Conservation (phyloP, 2,888 invertebrate genomes). For the Parnassius smintheus region DNA sequence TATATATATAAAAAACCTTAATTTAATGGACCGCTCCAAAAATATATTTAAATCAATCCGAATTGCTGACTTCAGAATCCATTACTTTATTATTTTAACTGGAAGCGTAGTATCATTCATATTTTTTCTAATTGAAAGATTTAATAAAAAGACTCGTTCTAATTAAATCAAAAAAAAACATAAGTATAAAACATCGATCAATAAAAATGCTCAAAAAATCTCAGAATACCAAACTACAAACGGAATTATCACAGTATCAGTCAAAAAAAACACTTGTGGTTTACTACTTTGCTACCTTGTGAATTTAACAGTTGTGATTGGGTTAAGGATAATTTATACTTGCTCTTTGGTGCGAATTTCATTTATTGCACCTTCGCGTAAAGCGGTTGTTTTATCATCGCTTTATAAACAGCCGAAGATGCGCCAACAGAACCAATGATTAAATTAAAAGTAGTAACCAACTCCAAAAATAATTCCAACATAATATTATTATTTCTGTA, state of each 20-base stretch:
- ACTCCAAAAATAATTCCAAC: too few relatives aligned
- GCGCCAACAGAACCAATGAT: conserved; percentile 98
- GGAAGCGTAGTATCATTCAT: conserved; percentile 44
- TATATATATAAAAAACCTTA: conserved; percentile 35
- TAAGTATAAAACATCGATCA: too few relatives aligned
- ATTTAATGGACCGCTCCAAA: conserved; percentile 24
- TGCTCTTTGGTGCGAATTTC: too few relatives aligned
- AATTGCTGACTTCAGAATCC: conserved; percentile 45
- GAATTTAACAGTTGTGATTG: too few relatives aligned
- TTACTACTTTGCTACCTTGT: too few relatives aligned
- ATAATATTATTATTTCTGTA: too few relatives aligned
- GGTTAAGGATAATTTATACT: too few relatives aligned
- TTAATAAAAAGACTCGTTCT: conserved; percentile 8
- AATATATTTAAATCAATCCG: conserved; percentile 35
- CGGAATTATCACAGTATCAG: too few relatives aligned
- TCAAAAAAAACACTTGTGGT: too few relatives aligned
- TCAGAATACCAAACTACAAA: too few relatives aligned
- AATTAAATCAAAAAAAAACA: neutral
- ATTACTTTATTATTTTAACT: conserved; percentile 42
- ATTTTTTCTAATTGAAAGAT: conserved; percentile 45
- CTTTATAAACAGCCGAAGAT: conserved; percentile 90
- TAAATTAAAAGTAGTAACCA: conserved; percentile 78
- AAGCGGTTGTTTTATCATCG: conserved; percentile 89
- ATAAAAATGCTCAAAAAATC: too few relatives aligned
- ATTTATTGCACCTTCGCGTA: too few relatives aligned